Conservation (phyloP, 2,113 vertebrate genomes). For the Oxygymnocypris stewartii region DNA sequence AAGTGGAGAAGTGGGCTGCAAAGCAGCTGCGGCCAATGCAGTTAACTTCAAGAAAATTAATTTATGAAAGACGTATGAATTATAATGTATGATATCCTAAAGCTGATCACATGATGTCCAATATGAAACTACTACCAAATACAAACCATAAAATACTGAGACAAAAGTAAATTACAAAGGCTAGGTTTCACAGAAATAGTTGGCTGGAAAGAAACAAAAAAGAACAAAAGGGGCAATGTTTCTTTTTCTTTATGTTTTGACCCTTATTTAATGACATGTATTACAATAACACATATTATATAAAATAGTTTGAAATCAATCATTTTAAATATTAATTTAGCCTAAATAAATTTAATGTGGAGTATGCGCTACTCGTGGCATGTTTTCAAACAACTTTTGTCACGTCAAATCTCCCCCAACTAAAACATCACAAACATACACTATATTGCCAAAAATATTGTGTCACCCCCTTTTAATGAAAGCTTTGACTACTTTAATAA, state of each 20-base stretch:
- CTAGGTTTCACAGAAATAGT: neutral
- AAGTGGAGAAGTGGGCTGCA: constrained; percentile 11
- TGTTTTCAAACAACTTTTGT: too few relatives aligned
- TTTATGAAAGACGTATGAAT: constrained; percentile 5
- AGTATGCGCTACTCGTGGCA: neutral
- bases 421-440: too few relatives aligned
- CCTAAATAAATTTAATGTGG: neutral
- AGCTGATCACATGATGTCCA: neutral
- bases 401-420: too few relatives aligned
- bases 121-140: neutral
- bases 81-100: neutral
- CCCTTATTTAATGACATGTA: neutral
- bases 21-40: constrained; percentile 11
- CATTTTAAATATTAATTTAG: neutral
- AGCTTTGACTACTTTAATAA: too few relatives aligned
- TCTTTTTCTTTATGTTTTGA: too few relatives aligned
- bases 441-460: too few relatives aligned
- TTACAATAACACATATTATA: neutral
- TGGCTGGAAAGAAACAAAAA: neutral
- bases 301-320: neutral
- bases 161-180: constrained; percentile 1
- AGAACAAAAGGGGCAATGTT: too few relatives aligned
- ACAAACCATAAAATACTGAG: neutral
- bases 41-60: neutral
- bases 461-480: too few relatives aligned